Conservation (phyloP, 2,888 invertebrate species). For the Escarpia spicata region DNA sequence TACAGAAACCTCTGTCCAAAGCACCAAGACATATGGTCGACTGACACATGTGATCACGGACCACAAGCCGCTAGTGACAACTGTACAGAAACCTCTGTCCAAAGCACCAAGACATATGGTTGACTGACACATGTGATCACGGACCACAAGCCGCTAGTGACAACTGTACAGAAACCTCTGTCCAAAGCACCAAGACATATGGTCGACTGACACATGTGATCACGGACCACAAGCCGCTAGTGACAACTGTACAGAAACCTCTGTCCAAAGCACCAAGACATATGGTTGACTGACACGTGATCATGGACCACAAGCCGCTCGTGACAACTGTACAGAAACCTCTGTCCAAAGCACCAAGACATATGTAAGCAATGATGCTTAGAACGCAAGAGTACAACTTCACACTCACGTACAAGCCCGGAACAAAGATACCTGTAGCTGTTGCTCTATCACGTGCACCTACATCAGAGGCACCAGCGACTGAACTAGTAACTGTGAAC, state of each 20-base stretch:
- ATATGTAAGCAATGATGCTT: conserved; percentile 49
- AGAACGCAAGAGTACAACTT: conserved; percentile 57
- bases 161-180: conserved; percentile 56
- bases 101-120: conserved; percentile 46
- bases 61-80: conserved; percentile 62
- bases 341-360: conserved; percentile 45
- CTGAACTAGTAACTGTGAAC: too few species aligned
- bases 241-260: conserved; percentile 55
- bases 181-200: conserved; percentile 46
- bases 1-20: conserved; percentile 50
- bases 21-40: conserved; percentile 48
- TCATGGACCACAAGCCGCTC: conserved; percentile 64
- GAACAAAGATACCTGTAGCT: conserved; percentile 31
- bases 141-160: conserved; percentile 63
- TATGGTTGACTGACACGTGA: conserved; percentile 60
- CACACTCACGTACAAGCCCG: conserved; percentile 46
- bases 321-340: conserved; percentile 55
- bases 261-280: conserved; percentile 48
- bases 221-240: conserved; percentile 64
- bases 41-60: conserved; percentile 62
- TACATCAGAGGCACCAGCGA: neutral
- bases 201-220: too few species aligned
- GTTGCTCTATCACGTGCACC: conserved; percentile 24
- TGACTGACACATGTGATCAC: too few species aligned
- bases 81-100: conserved; percentile 54